Percentiles rank a stretch among this genome's conserved stretches.
Conservation (phyloP, 2,888 invertebrate genomes). For the Leucophora obtusa region DNA sequence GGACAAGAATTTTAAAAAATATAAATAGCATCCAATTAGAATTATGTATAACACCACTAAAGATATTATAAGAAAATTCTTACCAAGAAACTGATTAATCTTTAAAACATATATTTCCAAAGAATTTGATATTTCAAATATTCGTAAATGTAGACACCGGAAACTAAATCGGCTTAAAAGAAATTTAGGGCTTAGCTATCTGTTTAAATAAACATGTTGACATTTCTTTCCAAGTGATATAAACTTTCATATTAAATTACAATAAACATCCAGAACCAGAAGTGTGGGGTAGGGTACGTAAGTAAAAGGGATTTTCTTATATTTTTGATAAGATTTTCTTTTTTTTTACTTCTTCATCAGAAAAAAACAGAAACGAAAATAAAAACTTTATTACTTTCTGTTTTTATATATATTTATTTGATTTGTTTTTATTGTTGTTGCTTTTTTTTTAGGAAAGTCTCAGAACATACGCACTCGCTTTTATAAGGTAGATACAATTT, state of each 20-base stretch:
- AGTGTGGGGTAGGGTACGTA: neutral
- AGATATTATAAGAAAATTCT: no score
- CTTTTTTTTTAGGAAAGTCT: slow-evolving; percentile 33
- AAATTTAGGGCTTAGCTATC: no score
- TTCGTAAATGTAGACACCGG: no score
- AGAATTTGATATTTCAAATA: no score
- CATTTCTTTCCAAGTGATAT: neutral
- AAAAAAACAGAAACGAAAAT: neutral
- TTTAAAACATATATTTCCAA: no score
- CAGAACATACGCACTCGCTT: slow-evolving; percentile 64
- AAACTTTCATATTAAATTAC: neutral
- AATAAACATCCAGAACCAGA: no score
- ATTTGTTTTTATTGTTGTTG: neutral
- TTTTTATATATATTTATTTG: slow-evolving; percentile 2
- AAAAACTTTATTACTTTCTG: slow-evolving; percentile 18
- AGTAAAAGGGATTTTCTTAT: slow-evolving; percentile 18
- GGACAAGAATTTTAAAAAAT: no score
- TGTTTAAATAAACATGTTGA: no score
- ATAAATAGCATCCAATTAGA: no score
- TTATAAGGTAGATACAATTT: slow-evolving; percentile 66
- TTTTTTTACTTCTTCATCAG: slow-evolving; percentile 14
- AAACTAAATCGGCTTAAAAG: no score
- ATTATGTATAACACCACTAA: no score
- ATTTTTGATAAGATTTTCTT: slow-evolving; percentile 11
- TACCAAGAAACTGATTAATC: no score